phyloP scores from a whole-genome alignment of 1,140 invertebrate species.

The Eurosta solidaginis region DNA sequence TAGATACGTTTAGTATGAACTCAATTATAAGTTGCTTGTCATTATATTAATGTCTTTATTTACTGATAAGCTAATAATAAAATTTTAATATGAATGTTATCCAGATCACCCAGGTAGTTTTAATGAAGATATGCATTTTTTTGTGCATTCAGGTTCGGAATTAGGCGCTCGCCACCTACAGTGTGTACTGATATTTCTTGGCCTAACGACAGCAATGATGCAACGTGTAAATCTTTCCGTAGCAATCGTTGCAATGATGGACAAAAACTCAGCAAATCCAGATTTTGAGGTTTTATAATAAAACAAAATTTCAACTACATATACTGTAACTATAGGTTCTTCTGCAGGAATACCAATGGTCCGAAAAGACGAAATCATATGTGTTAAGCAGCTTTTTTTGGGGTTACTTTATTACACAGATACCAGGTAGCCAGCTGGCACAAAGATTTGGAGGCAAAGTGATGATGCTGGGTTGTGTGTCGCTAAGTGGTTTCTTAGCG shows the following conservation, averaged over 20 bases:
- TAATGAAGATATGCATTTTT: background rate
- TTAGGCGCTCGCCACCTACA: slow-evolving; percentile 69
- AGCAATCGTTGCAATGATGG: slow-evolving; percentile 58
- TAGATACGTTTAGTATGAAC: no score
- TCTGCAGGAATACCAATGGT: slow-evolving; percentile 24
- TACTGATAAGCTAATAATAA: no score
- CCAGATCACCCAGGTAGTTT: background rate
- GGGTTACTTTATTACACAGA: slow-evolving; percentile 60
- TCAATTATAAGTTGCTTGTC: no score
- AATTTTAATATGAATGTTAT: no score
- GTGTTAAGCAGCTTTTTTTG: slow-evolving; percentile 68
- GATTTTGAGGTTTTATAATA: slow-evolving; percentile 37
- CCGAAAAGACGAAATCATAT: slow-evolving; percentile 37
- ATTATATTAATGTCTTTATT: no score
- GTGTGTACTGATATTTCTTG: slow-evolving; percentile 65
- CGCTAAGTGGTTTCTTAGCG: slow-evolving; percentile 53
- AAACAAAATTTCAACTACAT: background rate
- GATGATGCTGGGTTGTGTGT: background rate
- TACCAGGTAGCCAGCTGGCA: slow-evolving; percentile 70
- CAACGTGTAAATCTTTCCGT: slow-evolving; percentile 69
- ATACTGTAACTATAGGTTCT: slow-evolving; percentile 40
- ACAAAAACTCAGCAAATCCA: slow-evolving; percentile 27
- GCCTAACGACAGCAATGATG: slow-evolving; percentile 65
- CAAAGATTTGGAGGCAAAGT: slow-evolving; percentile 66
- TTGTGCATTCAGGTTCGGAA: slow-evolving; percentile 39